phyloP scores from a whole-genome alignment of 2,113 vertebrate genomes.

The Craseonycteris thonglongyai region DNA sequence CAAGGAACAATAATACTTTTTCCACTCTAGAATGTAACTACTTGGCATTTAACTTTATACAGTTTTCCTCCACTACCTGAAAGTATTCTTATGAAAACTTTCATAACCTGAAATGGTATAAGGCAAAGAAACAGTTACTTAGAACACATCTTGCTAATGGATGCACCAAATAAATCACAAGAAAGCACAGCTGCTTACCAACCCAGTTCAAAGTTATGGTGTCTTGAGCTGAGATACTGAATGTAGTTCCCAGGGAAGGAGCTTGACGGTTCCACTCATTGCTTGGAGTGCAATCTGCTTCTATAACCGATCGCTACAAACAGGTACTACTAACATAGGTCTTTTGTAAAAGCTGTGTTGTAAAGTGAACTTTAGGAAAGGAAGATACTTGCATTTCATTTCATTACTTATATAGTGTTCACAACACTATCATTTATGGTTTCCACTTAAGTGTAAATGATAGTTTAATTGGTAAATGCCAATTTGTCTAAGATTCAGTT shows the following conservation, averaged over 20 bases:
- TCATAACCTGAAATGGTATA: not conserved
- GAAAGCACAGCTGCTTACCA: not conserved
- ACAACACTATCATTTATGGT: not conserved
- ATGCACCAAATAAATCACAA: not conserved
- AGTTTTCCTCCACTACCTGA: not conserved
- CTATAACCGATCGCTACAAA: not conserved
- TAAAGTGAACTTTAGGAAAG: not conserved
- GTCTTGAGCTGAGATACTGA: not conserved
- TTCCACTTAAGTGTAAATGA: not conserved
- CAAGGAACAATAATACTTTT: not conserved
- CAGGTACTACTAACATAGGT: too few species aligned
- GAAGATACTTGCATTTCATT: not conserved
- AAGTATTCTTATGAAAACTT: not conserved
- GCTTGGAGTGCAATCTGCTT: not conserved
- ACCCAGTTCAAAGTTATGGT: not conserved
- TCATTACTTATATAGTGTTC: conserved; percentile 1
- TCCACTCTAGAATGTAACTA: not conserved
- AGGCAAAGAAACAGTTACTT: not conserved
- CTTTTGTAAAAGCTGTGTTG: not conserved
- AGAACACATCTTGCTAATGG: not conserved
- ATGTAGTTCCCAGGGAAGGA: not conserved
- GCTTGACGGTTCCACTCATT: too few species aligned
- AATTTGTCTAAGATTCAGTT: not conserved
- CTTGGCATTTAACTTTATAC: not conserved
- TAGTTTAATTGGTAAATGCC: not conserved